Percentiles rank a stretch among this genome's conserved stretches.
These are phyloP conservation scores for Orcinus orca DNA, from an alignment of 2,113 vertebrate species.

Conservation along the genomic window DNA sequence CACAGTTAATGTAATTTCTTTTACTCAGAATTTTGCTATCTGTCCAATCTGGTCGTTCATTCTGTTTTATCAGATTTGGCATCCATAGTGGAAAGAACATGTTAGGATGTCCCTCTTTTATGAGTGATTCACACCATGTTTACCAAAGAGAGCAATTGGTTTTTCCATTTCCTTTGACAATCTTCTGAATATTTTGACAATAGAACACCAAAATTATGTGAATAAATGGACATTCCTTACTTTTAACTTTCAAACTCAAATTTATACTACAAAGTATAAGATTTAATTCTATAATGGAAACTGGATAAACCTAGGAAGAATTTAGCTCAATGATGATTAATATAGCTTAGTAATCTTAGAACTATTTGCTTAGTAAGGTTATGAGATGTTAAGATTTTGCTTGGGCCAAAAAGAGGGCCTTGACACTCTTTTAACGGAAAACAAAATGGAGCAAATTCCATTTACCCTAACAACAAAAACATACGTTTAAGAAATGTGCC, in stretches of 20 bases:
- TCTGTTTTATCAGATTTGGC: conserved; percentile 30
- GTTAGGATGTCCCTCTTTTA: background rate
- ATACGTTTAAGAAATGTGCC: background rate
- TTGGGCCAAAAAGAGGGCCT: background rate
- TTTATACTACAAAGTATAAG: background rate
- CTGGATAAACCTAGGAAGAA: conserved; percentile 38
- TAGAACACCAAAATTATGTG: background rate
- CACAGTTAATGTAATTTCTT: conserved; percentile 26
- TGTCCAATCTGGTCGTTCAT: conserved; percentile 1
- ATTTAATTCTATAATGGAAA: conserved; percentile 21
- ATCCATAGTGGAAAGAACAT: background rate
- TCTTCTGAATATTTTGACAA: conserved; percentile 31
- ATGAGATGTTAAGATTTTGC: background rate
- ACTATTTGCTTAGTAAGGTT: background rate
- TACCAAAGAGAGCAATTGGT: background rate
- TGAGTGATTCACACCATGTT: background rate
- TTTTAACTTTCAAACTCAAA: conserved; percentile 33
- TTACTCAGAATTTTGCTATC: background rate
- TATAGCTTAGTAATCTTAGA: background rate
- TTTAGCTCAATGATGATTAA: background rate
- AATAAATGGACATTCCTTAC: background rate
- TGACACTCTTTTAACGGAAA: conserved; percentile 35
- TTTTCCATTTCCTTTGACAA: background rate
- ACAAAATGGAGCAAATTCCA: background rate
- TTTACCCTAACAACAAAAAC: background rate